Conservation (phyloP, 2,113 vertebrate species). For the Donacobius atricapilla region DNA sequence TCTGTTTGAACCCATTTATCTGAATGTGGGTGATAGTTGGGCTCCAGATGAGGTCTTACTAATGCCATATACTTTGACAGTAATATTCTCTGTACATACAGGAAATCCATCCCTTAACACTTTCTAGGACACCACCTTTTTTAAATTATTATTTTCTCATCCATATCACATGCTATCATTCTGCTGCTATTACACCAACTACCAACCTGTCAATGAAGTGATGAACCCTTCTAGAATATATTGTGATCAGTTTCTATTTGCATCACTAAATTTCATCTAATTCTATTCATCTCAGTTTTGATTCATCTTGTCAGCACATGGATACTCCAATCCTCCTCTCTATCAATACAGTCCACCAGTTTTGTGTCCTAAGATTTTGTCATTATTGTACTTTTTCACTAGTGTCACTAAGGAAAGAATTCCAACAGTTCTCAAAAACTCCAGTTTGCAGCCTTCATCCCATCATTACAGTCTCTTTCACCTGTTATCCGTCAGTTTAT, state of each 20-base stretch:
- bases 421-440: not conserved
- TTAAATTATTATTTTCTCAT: not conserved
- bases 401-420: not conserved
- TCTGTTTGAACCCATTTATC: not conserved
- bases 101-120: not conserved
- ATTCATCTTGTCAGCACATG: not conserved
- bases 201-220: not conserved
- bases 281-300: not conserved
- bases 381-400: not conserved
- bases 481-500: not conserved
- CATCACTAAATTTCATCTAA: not conserved
- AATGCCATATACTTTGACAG: not conserved
- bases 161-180: not conserved
- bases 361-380: not conserved
- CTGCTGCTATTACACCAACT: not conserved
- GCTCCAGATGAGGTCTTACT: not conserved
- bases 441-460: not conserved
- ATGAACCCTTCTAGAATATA: not conserved
- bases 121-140: not conserved
- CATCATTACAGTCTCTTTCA: not conserved
- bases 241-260: not conserved
- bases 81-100: not conserved
- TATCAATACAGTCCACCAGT: not conserved
- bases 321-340: not conserved
- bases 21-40: not conserved